phyloP scores from a whole-genome alignment of 2,113 vertebrate species.

The Syrrhaptes paradoxus region DNA sequence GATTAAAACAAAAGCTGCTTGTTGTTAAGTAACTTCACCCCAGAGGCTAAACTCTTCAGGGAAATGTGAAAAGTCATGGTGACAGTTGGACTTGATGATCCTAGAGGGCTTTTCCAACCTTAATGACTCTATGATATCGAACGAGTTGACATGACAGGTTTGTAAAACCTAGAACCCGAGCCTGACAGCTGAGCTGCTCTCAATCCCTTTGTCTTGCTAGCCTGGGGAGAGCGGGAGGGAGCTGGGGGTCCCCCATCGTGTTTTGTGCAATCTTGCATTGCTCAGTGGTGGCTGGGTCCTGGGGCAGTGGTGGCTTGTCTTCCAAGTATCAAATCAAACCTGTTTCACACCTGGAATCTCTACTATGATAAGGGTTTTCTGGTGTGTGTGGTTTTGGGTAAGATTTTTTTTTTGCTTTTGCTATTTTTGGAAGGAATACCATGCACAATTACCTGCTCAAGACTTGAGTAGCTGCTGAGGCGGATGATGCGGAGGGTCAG shows the following conservation, averaged over 20 bases:
- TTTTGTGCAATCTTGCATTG: not conserved
- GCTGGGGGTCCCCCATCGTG: not conserved
- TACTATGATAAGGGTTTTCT: not conserved
- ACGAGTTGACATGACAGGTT: not conserved
- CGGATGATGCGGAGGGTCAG: not conserved
- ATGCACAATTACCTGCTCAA: rapidly evolving
- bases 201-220: not conserved
- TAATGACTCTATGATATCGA: not conserved
- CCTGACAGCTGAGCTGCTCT: not conserved
- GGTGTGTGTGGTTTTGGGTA: not conserved
- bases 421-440: not conserved
- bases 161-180: not conserved
- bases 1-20: not conserved
- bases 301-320: not conserved
- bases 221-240: not conserved
- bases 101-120: no score
- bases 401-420: not conserved
- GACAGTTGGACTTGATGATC: no score
- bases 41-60: not conserved
- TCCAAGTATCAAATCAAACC: not conserved
- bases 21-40: not conserved
- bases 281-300: not conserved
- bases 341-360: not conserved
- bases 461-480: not conserved
- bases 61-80: not conserved